Conservation (phyloP, 2,888 invertebrate genomes). For the Acanthosepion pharaonis region DNA sequence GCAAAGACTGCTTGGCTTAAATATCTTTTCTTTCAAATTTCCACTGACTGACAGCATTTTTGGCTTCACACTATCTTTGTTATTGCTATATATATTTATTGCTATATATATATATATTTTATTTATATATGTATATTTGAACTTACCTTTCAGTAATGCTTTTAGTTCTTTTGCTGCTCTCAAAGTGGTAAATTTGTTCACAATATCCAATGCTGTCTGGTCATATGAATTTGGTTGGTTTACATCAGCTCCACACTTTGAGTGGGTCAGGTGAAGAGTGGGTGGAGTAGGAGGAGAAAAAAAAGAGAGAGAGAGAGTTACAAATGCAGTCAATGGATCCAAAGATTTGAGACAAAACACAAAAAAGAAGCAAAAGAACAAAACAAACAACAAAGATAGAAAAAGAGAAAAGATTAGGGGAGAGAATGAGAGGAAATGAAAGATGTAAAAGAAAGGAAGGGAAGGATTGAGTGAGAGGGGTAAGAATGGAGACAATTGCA, state of each 20-base stretch:
- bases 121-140: too few relatives aligned
- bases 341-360: background rate
- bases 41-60: too few relatives aligned
- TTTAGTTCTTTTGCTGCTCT: constrained; percentile 76
- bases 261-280: constrained; percentile 40
- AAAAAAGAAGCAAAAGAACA: background rate
- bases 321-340: background rate
- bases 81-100: too few relatives aligned
- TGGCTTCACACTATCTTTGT: too few relatives aligned
- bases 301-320: background rate
- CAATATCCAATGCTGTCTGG: constrained; percentile 76
- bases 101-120: too few relatives aligned
- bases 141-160: constrained; percentile 75
- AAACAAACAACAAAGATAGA: background rate
- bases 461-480: background rate
- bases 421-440: background rate
- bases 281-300: too few relatives aligned
- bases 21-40: too few relatives aligned
- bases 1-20: too few relatives aligned
- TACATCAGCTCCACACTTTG: constrained; percentile 76
- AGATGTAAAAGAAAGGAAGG: background rate
- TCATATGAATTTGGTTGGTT: constrained; percentile 75
- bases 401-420: background rate
- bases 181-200: constrained; percentile 75
- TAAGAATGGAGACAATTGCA: too few relatives aligned